These are phyloP conservation scores for Ranitomeya variabilis DNA, from an alignment of 2,113 vertebrate genomes.

Conservation along the genomic window DNA sequence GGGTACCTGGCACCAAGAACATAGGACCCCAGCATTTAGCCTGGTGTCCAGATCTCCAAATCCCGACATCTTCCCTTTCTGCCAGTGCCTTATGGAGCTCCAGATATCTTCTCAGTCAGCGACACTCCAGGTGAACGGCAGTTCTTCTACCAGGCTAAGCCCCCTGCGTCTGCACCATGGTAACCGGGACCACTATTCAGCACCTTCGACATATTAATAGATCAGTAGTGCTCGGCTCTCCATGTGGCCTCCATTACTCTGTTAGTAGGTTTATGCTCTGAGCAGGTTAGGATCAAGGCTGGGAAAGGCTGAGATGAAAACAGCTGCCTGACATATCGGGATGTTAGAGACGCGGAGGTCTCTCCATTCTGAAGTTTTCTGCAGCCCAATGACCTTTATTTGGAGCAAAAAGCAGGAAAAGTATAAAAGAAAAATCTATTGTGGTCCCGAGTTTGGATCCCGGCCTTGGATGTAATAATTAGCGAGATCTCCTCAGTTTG, in stretches of 20 bases:
- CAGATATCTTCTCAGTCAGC: no score
- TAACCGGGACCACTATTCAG: no score
- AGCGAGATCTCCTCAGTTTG: not conserved
- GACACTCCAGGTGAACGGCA: no score
- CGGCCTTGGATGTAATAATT: not conserved
- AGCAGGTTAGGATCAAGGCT: not conserved
- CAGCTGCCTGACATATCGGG: not conserved
- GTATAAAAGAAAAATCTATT: not conserved
- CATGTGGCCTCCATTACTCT: no score
- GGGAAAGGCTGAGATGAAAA: not conserved
- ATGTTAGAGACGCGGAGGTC: not conserved
- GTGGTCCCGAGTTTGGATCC: not conserved
- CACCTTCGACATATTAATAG: no score
- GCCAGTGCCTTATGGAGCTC: no score
- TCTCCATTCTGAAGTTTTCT: not conserved
- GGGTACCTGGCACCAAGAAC: not conserved
- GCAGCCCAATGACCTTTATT: no score
- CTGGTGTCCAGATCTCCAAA: not conserved
- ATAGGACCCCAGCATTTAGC: not conserved
- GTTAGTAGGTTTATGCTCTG: not conserved
- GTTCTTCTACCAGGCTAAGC: no score
- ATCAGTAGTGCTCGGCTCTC: no score
- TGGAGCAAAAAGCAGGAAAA: no score
- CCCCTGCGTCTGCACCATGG: no score
- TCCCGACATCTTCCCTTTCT: not conserved